Evolutionary conservation across 2,888 invertebrate genomes (phyloP), one percentile per base, ranked within the genome.

Genomic region (Agrotis segetum): DNA sequence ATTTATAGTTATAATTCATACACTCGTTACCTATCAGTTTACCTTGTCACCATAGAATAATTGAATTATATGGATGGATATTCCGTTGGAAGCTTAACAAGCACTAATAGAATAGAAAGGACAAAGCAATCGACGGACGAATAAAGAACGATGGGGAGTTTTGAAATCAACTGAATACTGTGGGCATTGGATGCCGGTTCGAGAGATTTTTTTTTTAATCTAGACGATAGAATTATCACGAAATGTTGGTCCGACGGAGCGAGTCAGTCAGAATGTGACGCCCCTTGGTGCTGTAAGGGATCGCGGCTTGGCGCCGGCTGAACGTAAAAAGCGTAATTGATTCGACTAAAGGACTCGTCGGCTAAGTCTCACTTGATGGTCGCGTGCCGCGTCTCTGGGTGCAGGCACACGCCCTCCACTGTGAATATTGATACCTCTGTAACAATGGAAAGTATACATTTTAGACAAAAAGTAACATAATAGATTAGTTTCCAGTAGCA

Each of bases 381-480:
- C 71, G 95, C 93, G 88, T 96, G 96, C 90, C 97, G 96, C 89
- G 97, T 97, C 96, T 99, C 99, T 69, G 98, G 97, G 93, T 97
- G 97, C 90, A 99, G 95, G 94, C 98, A 97, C 88, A 99, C 97
- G 88, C 99, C 99, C 95, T 99, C 99, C 92, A 99, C 99, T 89
- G 98, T 98, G 97, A 99, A 99, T 96, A 99, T 99, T 89, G 99
- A 99, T 91, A 98, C 97, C 96, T 99, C 99, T 99, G 97, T 55
- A 97, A 97, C 92, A 94, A 94, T 66, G 17, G 46, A 50, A 69
- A 53, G 63, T 34, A 61, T 13, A 40, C 3, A 17, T n/a, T 50
- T 70, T 6, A 55, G 14, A 17, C 1, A 2, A 40, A 11, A 40
- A 40, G 40, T 40, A 40, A 40, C 40, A 40, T 17, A 53, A 16